These are phyloP conservation scores for Larimichthys polyactis DNA, from an alignment of 2,113 vertebrate species.

Conservation along the genomic window DNA sequence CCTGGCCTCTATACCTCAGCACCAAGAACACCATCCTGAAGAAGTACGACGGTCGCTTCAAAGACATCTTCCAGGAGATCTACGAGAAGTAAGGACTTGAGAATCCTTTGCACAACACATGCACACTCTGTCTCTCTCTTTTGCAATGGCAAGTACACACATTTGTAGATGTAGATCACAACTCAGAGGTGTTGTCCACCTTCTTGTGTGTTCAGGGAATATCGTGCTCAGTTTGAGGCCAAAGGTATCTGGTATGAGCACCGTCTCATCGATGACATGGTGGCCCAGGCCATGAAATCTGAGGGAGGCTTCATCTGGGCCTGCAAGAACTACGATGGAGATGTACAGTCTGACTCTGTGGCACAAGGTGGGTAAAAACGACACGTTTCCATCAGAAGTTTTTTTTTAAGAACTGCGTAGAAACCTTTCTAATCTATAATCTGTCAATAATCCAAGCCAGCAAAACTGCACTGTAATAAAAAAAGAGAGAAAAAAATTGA, in stretches of 20 bases:
- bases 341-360: slow-evolving; percentile 98
- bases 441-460: neutral
- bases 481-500: too few species aligned
- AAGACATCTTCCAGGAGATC: slow-evolving; percentile 99
- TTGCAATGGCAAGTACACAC: too few species aligned
- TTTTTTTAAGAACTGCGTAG: neutral
- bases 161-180: neutral
- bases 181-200: neutral
- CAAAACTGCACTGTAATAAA: neutral
- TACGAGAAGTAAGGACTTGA: slow-evolving; percentile 91
- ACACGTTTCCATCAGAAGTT: neutral
- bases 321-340: slow-evolving; percentile 98
- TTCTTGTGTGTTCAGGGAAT: slow-evolving; percentile 85
- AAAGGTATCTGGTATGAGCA: slow-evolving; percentile 98
- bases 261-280: slow-evolving; percentile 98
- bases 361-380: slow-evolving; percentile 89
- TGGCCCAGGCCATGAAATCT: slow-evolving; percentile 97
- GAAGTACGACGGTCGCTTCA: slow-evolving; percentile 96
- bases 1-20: slow-evolving; percentile 96
- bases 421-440: neutral
- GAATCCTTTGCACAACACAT: neutral
- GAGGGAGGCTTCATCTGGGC: slow-evolving; percentile 99
- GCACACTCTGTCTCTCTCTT: neutral
- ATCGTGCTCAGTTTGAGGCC: slow-evolving; percentile 91
- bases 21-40: slow-evolving; percentile 99